Evolutionary conservation across 2,888 invertebrate species (phyloP).

Genomic region (Eledona agricola): DNA sequence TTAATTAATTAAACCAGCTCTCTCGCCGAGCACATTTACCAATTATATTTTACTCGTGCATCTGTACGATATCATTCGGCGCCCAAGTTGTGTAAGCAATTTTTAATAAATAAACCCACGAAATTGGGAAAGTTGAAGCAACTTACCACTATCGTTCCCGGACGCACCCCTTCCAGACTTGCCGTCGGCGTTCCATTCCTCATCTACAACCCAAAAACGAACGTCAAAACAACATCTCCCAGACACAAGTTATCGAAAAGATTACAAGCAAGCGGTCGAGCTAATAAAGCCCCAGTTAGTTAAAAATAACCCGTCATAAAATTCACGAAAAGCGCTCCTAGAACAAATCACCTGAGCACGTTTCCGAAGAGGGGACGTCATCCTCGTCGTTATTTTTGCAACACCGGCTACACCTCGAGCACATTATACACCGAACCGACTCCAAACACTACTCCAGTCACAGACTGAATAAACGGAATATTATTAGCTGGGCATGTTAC

Average conservation of each 20-base stretch:
- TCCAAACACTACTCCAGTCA: too few relatives aligned
- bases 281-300: slow-evolving; percentile 13
- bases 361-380: slow-evolving; percentile 55
- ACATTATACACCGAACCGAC: slow-evolving; percentile 53
- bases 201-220: slow-evolving; percentile 64
- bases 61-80: too few relatives aligned
- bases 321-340: slow-evolving; percentile 9
- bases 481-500: slow-evolving; percentile 12
- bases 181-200: slow-evolving; percentile 71
- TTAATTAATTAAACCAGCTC: too few relatives aligned
- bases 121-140: slow-evolving; percentile 13
- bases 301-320: slow-evolving; percentile 13
- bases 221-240: slow-evolving; percentile 5
- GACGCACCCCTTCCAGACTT: slow-evolving; percentile 61
- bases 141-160: slow-evolving; percentile 61
- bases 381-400: slow-evolving; percentile 59
- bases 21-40: too few relatives aligned
- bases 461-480: slow-evolving; percentile 5
- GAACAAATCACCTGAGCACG: slow-evolving; percentile 59
- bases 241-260: slow-evolving; percentile 19
- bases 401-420: slow-evolving; percentile 61
- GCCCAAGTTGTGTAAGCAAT: too few relatives aligned
- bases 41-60: too few relatives aligned
- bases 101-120: slow-evolving; percentile 24
- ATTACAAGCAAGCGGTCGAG: slow-evolving; percentile 10